A percentile compares a stretch with the other conserved stretches of the same genome.
Conservation (phyloP, 2,113 vertebrate species). For the Cacatua alba region DNA sequence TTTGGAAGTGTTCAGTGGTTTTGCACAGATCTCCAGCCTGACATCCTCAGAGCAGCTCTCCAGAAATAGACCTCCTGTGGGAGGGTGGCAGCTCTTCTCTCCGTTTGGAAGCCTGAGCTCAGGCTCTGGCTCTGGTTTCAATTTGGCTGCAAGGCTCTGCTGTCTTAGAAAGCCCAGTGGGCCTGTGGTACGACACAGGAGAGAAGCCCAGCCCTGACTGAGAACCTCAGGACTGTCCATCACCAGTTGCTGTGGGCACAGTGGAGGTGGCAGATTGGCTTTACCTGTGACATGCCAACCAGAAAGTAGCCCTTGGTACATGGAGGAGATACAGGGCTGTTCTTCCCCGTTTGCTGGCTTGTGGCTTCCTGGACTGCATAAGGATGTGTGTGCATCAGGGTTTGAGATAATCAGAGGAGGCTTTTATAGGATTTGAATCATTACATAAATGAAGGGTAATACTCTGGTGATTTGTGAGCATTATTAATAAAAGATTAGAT, state of each 20-base stretch:
- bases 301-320: not conserved
- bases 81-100: not conserved
- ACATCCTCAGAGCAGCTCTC: not conserved
- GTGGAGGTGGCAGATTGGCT: not conserved
- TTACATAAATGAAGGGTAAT: conserved; percentile 56
- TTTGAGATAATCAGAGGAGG: conserved; percentile 29
- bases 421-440: conserved; percentile 48
- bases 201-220: not conserved
- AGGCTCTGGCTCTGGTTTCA: not conserved
- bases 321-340: not conserved
- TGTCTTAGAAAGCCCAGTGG: not conserved
- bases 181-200: not conserved
- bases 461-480: conserved; percentile 63
- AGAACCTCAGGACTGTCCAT: not conserved
- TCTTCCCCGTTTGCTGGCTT: not conserved
- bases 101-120: not conserved
- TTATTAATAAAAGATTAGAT: conserved; percentile 76
- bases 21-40: not conserved
- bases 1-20: not conserved
- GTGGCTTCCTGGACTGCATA: not conserved
- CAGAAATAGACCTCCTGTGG: not conserved
- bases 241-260: not conserved
- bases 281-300: not conserved
- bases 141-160: not conserved
- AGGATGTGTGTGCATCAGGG: not conserved